Evolutionary conservation across 2,113 vertebrate species (phyloP), one percentile per base, ranked within the genome.

Genomic region (Fukomys damarensis): DNA sequence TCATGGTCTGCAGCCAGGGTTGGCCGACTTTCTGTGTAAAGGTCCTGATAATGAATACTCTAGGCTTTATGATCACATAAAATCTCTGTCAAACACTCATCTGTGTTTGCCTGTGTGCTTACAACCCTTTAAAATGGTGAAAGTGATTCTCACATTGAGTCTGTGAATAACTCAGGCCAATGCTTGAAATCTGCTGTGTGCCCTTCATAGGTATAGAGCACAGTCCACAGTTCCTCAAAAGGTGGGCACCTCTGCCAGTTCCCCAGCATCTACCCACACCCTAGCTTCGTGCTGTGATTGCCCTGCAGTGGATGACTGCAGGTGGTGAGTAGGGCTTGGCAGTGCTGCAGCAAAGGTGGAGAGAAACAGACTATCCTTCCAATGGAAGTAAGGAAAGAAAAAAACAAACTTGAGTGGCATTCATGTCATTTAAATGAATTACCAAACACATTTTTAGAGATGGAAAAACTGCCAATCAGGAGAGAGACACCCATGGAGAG

Each of bases 211-310:
- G 8, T 80, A n/a, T 41, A 56, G n/a, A 43, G 3, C n/a, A 56
- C 65, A 26, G 49, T 56, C 68, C 12, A 10, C n/a, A 28, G 7
- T n/a, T 46, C 52, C 17, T 7, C 2, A 16, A 43, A 49, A 81
- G 32, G 38, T 20, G n/a, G 5, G 17, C 7, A 28, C 16, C 38
- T 46, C 52, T 0, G 0, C 5, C 74, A 49, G 26, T 3, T 32
- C 74, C 26, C 13, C 0, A 30, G 28, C 61, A 28, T 7, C 26
- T 28, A 49, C 30, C 13, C 43, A 26, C 19, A 13, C 5, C 4
- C 9, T 32, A 24, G 7, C 2, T 16, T 35, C 28, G 10, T 26
- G 19, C 22, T 11, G 16, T 8, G 1, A 12, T 20, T 3, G 22
- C 10, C 52, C 58, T 5, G 1, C 1, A 17, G 32, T 6, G 24